Conservation (phyloP, 2,888 invertebrate genomes). For the Margaritifera margaritifera region DNA sequence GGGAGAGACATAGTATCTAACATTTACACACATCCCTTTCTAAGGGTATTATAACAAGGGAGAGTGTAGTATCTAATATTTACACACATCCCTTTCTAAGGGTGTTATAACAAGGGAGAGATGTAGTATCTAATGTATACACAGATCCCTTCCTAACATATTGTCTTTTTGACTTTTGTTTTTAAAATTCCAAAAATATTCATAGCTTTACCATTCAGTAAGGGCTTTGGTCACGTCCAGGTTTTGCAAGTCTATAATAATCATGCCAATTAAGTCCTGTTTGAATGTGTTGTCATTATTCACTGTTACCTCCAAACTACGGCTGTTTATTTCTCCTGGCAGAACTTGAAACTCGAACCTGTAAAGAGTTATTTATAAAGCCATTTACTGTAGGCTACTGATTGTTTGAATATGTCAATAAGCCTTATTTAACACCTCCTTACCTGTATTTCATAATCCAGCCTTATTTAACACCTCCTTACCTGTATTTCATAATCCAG, state of each 20-base stretch:
- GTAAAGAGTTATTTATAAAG: slow-evolving; percentile 6
- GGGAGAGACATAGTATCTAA: too few species aligned
- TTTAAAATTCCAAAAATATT: neutral
- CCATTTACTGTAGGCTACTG: neutral
- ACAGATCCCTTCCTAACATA: neutral
- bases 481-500: too few species aligned
- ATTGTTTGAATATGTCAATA: too few species aligned
- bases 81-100: too few species aligned
- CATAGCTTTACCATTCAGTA: slow-evolving; percentile 79
- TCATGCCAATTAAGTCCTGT: slow-evolving; percentile 78
- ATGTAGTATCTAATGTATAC: too few species aligned
- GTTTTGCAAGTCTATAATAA: slow-evolving; percentile 80
- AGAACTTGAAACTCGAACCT: slow-evolving; percentile 89
- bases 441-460: too few species aligned
- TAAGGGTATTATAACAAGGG: too few species aligned
- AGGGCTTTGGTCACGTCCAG: slow-evolving; percentile 81
- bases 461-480: too few species aligned
- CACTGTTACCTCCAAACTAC: slow-evolving; percentile 88
- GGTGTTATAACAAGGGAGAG: too few species aligned
- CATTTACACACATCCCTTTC: too few species aligned
- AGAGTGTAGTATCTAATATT: too few species aligned
- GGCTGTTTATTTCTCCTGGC: slow-evolving; percentile 83
- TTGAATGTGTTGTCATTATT: slow-evolving; percentile 77
- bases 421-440: too few species aligned
- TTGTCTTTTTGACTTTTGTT: neutral